Evolutionary conservation across 2,888 invertebrate genomes (phyloP).

Genomic region (Lomographa bimaculata): DNA sequence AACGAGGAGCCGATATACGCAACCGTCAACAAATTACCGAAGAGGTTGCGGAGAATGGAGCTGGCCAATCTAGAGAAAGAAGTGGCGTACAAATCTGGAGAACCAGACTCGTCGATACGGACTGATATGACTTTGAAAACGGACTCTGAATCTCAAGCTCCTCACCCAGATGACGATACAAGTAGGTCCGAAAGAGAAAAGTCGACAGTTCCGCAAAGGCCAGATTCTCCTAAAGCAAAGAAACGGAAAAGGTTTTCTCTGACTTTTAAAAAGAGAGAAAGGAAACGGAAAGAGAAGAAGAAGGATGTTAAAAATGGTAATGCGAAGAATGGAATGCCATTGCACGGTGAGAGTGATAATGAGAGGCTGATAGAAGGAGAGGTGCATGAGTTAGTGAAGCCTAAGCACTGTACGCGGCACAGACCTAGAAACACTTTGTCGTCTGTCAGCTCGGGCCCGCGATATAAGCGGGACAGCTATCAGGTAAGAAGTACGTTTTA

Average conservation of each 20-base stretch:
- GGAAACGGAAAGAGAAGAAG: conserved; percentile 74
- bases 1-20: conserved; percentile 79
- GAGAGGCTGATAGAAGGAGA: conserved; percentile 74
- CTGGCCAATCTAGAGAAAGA: conserved; percentile 76
- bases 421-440: conserved; percentile 69
- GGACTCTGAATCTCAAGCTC: conserved; percentile 68
- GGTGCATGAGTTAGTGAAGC: conserved; percentile 54
- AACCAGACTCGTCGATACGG: conserved; percentile 69
- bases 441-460: conserved; percentile 75
- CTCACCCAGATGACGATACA: conserved; percentile 73
- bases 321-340: conserved; percentile 59
- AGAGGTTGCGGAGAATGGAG: conserved; percentile 74
- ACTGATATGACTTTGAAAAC: conserved; percentile 72
- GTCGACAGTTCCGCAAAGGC: conserved; percentile 63
- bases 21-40: conserved; percentile 78
- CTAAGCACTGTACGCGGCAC: conserved; percentile 65
- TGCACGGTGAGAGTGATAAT: conserved; percentile 68
- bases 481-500: conserved; percentile 63
- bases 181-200: conserved; percentile 76
- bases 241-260: conserved; percentile 75
- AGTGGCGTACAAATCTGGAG: conserved; percentile 69
- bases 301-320: conserved; percentile 64
- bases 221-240: conserved; percentile 73
- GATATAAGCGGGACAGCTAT: conserved; percentile 80
- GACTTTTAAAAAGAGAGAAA: conserved; percentile 74